These are phyloP conservation scores for Anaspis maculata DNA, from an alignment of 2,888 invertebrate genomes.

Conservation along the genomic window DNA sequence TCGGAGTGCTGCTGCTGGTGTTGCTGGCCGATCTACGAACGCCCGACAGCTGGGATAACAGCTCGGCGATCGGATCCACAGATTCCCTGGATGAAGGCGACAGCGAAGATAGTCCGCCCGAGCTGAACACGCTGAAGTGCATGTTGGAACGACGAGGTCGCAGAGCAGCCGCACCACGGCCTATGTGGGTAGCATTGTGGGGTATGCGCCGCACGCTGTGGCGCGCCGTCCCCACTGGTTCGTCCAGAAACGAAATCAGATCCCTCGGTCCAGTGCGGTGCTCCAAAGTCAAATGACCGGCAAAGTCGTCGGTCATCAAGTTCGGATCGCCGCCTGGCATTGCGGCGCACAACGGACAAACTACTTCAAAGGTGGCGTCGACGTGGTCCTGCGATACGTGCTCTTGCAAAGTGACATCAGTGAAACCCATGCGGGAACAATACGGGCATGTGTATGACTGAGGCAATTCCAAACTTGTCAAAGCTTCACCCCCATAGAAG, in stretches of 20 bases:
- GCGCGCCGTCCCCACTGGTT: slow-evolving; percentile 63
- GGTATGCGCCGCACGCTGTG: slow-evolving; percentile 42
- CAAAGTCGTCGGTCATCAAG: slow-evolving; percentile 95
- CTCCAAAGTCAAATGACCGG: slow-evolving; percentile 89
- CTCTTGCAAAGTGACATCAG: slow-evolving; percentile 83
- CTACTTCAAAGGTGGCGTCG: slow-evolving; percentile 85
- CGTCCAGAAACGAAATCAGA: slow-evolving; percentile 88
- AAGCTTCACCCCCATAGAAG: slow-evolving; percentile 91
- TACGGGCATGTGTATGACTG: slow-evolving; percentile 97
- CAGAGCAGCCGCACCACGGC: slow-evolving; percentile 33
- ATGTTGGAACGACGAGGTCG: slow-evolving; percentile 85
- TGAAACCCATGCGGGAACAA: slow-evolving; percentile 94
- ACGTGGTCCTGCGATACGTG: slow-evolving; percentile 88
- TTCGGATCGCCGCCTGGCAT: slow-evolving; percentile 96
- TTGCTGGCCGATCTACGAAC: slow-evolving; percentile 64
- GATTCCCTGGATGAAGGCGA: slow-evolving; percentile 87
- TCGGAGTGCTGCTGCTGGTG: slow-evolving; percentile 54
- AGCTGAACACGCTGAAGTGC: slow-evolving; percentile 73
- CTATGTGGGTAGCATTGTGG: slow-evolving; percentile 32
- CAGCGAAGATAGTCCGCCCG: slow-evolving; percentile 75
- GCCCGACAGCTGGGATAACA: slow-evolving; percentile 90
- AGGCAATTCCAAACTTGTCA: slow-evolving; percentile 82
- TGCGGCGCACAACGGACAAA: slow-evolving; percentile 95
- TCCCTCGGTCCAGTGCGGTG: slow-evolving; percentile 77
- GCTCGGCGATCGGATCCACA: slow-evolving; percentile 94